Evolutionary conservation across 1,140 invertebrate species (phyloP), one percentile per base, ranked within the genome.

Genomic region (Charaxes varanes): DNA sequence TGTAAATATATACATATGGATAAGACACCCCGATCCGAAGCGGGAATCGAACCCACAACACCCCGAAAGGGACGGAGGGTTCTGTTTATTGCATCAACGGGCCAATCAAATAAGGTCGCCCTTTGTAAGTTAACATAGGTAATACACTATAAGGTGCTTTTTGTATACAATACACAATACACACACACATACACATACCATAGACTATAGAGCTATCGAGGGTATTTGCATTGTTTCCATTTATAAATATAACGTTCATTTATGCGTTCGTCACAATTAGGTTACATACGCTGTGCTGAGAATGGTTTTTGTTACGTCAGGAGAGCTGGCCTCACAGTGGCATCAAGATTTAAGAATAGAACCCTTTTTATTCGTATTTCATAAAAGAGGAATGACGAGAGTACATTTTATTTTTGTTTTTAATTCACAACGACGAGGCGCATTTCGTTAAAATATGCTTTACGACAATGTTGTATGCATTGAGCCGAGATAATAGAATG

Each of bases 201-300:
- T n/a, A n/a, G n/a, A n/a, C n/a, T n/a, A n/a, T n/a, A n/a, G n/a
- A n/a, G n/a, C n/a, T n/a, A n/a, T n/a, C n/a, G n/a, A n/a, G n/a
- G n/a, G n/a, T n/a, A n/a, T n/a, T n/a, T n/a, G n/a, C n/a, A n/a
- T n/a, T n/a, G n/a, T n/a, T n/a, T n/a, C n/a, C n/a, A n/a, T n/a
- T n/a, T 15, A 15, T 6, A 3, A 2, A 14, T 8, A 7, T 28
- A 27, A 12, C 14, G 12, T 27, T 27, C 12, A 27, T 26, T 26
- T 15, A n/a, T 28, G 13, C 27, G 27, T 15, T 28, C 6, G 15
- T 28, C 16, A 28, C 16, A 35, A 63, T 62, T 49, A 62, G 60
- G 64, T 70, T 74, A 56, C 47, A 52, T 42, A 43, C 46, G 36
- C 33, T 22, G 43, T 43, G 24, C 28, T 36, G 44, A 46, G 41